Evolutionary conservation across 2,888 invertebrate genomes (phyloP), one percentile per base, ranked within the genome.

Genomic region (Galerucella pusilla): DNA sequence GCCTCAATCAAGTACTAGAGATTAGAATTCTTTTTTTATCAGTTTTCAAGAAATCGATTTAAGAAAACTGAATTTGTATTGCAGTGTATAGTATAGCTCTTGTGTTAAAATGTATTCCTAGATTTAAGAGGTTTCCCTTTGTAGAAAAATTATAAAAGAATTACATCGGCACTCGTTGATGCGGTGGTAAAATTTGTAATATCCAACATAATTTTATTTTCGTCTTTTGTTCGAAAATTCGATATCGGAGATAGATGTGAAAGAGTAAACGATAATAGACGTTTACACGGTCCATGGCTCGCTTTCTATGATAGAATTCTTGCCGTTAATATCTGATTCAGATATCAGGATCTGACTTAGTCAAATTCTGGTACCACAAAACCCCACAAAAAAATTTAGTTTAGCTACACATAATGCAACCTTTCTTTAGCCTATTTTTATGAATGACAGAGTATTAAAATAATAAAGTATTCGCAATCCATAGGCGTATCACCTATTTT

Each of bases 191-290:
- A 65, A 65, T 46, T 65, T 49, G 65, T 65, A 65, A 65, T 65
- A 65, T 65, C 65, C 83, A 83, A 83, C 65, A 65, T 65, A 65
- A 65, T 65, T 65, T 65, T 65, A 65, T 65, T 65, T 65, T 65
- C 72, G 67, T 46, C 61, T 73, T 71, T 73, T 67, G 72, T 68
- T 68, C 68, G 65, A 65, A 49, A 67, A 73, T 73, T 63, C 68
- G 63, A 73, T 73, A 73, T 63, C 67, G 57, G 68, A 73, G 63
- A 67, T 73, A 42, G 35, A 54, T 42, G 73, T 73, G 63, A 63
- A 63, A 54, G 73, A 57, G 28, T 28, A 66, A 49, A 63, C 68
- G 68, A 73, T 73, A 73, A 68, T 68, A 63, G 68, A 63, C 68
- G 57, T 68, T 68, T 68, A 67, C 68, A 68, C 73, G 73, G 68